A percentile compares a stretch with the other conserved stretches of the same genome.
Conservation (phyloP, 2,888 invertebrate genomes). For the Drosophila setosimentum region DNA sequence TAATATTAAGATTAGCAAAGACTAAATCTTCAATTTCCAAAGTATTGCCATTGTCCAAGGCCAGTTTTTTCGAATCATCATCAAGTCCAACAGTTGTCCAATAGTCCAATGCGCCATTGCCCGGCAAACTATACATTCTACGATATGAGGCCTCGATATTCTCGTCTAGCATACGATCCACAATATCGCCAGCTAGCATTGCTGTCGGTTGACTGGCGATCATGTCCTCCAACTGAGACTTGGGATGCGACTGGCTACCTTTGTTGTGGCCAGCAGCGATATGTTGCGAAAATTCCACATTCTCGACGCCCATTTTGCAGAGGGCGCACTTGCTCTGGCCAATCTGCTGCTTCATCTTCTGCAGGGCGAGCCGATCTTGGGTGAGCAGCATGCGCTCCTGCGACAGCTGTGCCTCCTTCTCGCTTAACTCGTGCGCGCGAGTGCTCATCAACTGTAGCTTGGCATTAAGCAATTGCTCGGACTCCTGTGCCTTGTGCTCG, state of each 20-base stretch:
- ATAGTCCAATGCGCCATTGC: slow-evolving; percentile 37
- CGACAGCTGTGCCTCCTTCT: slow-evolving; percentile 83
- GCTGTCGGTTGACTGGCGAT: slow-evolving; percentile 4
- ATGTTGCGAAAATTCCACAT: slow-evolving; percentile 71
- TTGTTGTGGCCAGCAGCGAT: slow-evolving; percentile 25
- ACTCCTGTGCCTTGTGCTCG: slow-evolving; percentile 70
- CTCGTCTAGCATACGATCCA: slow-evolving; percentile 82
- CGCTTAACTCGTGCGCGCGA: slow-evolving; percentile 80
- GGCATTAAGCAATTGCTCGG: slow-evolving; percentile 80
- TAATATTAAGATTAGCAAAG: slow-evolving; percentile 39
- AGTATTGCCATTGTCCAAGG: slow-evolving; percentile 51
- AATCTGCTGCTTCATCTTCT: slow-evolving; percentile 77
- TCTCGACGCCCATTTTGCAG: slow-evolving; percentile 82
- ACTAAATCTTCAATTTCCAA: slow-evolving; percentile 51
- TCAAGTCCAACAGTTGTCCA: slow-evolving; percentile 71
- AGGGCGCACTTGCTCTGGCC: slow-evolving; percentile 82
- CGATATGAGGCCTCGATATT: slow-evolving; percentile 82
- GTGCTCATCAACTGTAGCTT: slow-evolving; percentile 81
- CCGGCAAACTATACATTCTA: slow-evolving; percentile 68
- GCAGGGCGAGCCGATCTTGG: slow-evolving; percentile 83
- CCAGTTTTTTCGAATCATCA: slow-evolving; percentile 80
- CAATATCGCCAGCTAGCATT: slow-evolving; percentile 56
- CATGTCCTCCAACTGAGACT: neutral
- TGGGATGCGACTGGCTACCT: neutral
- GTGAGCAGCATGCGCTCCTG: slow-evolving; percentile 83